These are phyloP conservation scores for Leptocoma aspasia DNA, from an alignment of 2,113 vertebrate genomes.

Conservation along the genomic window DNA sequence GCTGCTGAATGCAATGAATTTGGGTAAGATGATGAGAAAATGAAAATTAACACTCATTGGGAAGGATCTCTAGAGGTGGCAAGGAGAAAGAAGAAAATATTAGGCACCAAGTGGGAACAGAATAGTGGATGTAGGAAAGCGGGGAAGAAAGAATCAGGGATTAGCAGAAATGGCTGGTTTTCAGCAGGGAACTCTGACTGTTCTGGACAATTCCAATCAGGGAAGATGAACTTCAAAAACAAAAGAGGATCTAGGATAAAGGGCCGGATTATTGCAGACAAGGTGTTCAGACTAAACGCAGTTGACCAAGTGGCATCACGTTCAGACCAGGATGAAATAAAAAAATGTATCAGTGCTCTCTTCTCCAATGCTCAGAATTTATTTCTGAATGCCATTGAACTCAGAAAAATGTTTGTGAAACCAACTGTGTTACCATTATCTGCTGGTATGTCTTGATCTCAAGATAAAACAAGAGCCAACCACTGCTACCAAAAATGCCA, in stretches of 20 bases:
- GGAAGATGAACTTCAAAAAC: neutral
- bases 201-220: neutral
- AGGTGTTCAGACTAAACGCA: neutral
- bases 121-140: neutral
- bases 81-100: neutral
- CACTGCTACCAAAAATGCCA: neutral
- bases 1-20: neutral
- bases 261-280: neutral
- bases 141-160: neutral
- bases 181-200: neutral
- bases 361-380: neutral
- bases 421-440: neutral
- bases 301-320: neutral
- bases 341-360: neutral
- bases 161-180: neutral
- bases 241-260: neutral
- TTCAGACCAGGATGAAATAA: neutral
- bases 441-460: neutral
- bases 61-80: neutral
- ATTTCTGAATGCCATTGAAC: neutral
- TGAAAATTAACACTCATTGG: neutral
- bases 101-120: neutral
- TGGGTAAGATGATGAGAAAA: neutral
- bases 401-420: neutral
- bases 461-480: neutral